Evolutionary conservation across 92 coral and sea anemone genomes (phyloP).

Genomic region (Paragorgia papillata): DNA sequence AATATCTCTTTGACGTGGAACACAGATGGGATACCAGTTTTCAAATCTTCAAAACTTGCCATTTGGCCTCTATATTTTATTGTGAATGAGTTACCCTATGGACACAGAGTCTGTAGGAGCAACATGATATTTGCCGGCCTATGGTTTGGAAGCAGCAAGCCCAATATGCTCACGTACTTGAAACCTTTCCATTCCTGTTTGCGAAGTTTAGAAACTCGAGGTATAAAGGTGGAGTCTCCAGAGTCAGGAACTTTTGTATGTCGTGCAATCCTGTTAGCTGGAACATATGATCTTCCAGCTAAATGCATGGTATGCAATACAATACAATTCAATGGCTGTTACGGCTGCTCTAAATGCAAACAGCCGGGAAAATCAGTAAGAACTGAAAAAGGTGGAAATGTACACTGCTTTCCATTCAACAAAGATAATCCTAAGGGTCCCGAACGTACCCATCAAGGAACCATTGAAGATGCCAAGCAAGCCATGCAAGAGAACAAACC

Average conservation of each 20-base stretch:
- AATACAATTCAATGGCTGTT: slow-evolving; percentile 49
- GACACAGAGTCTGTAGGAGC: slow-evolving; percentile 56
- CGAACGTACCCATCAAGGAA: slow-evolving; percentile 38
- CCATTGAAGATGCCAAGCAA: slow-evolving; percentile 34
- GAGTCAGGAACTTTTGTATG: not conserved
- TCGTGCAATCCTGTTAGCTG: slow-evolving; percentile 28
- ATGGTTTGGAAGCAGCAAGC: slow-evolving; percentile 63
- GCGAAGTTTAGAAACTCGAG: slow-evolving; percentile 49
- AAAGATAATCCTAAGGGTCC: slow-evolving; percentile 50
- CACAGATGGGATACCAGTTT: slow-evolving; percentile 63
- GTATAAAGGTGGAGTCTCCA: slow-evolving; percentile 13
- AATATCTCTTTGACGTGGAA: slow-evolving; percentile 60
- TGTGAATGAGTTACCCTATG: slow-evolving; percentile 59
- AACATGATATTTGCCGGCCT: slow-evolving; percentile 68
- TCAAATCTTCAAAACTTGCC: slow-evolving; percentile 60
- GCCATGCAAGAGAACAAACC: slow-evolving; percentile 36
- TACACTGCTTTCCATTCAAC: slow-evolving; percentile 56
- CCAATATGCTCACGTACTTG: slow-evolving; percentile 61
- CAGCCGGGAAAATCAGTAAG: slow-evolving; percentile 56
- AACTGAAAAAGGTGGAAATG: slow-evolving; percentile 52
- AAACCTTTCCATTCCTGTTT: slow-evolving; percentile 58
- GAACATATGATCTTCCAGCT: slow-evolving; percentile 43
- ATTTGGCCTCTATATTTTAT: slow-evolving; percentile 66
- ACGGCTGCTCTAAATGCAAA: slow-evolving; percentile 48
- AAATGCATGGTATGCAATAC: slow-evolving; percentile 42